A percentile compares a stretch with the other conserved stretches of the same genome.
Conservation (phyloP, 53 echinoderm and acorn worm species). For the Arbacia lixula region DNA sequence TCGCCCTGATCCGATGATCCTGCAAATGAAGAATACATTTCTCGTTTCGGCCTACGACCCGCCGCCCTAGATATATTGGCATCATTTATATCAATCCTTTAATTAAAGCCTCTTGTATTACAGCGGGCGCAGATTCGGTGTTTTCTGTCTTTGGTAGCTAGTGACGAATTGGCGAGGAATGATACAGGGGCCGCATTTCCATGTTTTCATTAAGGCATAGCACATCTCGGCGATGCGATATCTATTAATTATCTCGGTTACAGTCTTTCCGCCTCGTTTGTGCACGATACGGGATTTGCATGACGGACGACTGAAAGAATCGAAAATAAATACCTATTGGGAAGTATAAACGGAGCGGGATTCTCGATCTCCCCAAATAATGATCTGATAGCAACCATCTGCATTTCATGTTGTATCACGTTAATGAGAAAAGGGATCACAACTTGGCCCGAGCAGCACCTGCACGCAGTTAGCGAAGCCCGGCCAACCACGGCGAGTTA, state of each 20-base stretch:
- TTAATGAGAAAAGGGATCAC: slow-evolving; percentile 55
- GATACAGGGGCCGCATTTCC: slow-evolving; percentile 22
- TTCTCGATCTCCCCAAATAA: slow-evolving; percentile 31
- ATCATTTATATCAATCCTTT: too few species aligned
- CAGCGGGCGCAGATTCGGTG: slow-evolving; percentile 10
- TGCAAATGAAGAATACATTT: too few species aligned
- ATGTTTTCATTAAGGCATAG: slow-evolving; percentile 49
- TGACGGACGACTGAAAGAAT: slow-evolving; percentile 48
- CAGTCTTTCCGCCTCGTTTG: slow-evolving; percentile 44
- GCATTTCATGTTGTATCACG: slow-evolving; percentile 57
- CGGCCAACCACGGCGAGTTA: slow-evolving; percentile 27
- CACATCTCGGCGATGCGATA: slow-evolving; percentile 39
- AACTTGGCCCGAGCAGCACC: slow-evolving; percentile 50
- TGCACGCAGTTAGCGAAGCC: slow-evolving; percentile 36
- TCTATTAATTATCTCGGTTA: slow-evolving; percentile 60
- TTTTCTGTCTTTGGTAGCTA: slow-evolving; percentile 36
- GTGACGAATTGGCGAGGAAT: slow-evolving; percentile 5
- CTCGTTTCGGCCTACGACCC: too few species aligned
- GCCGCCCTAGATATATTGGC: too few species aligned
- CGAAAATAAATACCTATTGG: slow-evolving; percentile 56
- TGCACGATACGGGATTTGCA: slow-evolving; percentile 53
- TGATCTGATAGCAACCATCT: slow-evolving; percentile 54
- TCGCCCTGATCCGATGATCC: too few species aligned
- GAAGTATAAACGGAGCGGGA: slow-evolving; percentile 36
- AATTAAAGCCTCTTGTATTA: slow-evolving; percentile 47